Base-by-base conservation (phyloP, 2,113 vertebrate species). In the Rostratula benghalensis region DNA sequence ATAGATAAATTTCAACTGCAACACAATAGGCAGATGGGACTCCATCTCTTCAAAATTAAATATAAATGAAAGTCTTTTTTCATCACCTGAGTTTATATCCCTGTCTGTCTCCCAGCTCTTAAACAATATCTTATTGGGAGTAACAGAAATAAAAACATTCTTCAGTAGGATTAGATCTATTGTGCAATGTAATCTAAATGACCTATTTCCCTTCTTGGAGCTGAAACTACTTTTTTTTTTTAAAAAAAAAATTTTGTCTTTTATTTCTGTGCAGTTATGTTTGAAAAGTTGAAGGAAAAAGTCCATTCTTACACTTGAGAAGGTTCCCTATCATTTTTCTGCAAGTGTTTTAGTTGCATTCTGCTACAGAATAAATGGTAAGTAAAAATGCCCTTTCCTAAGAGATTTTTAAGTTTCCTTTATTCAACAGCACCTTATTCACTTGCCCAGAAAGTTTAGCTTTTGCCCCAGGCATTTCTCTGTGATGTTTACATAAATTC, bases 381-480 rank as follows among this genome's bases (percentile, higher is more conserved):
- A 54, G 11, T 59, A 43, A 53, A 74, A 67, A 31, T 37, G 56
- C 10, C 5, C 27, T 68, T 83, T 35, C 16, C 5, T 39, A 37
- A 11, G 23, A 74, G 13, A 46, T 79, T 35, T 23, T 33, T 53
- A 56, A 11, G 20, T 83, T 83, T 76, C 31, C 5, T 1, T 35
- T 53, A 64, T 88, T 30, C 10, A 65, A 13, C 77, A 78, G 13
- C 12, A 45, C 17, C 18, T 56, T 64, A 54, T 48, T 81, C 68
- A 50, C 51, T 75, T 63, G 7, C 75, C 37, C 21, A 28, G 28
- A 95, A 35, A 4, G 1, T 64, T 95, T 87, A 5, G 4, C 59
- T 27, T 90, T 82, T 45, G 1, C 3, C 18, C 6, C 6, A 0
- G 0, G 4, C 4, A 27, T 61, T 43, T 45, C 9, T 80, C 48